phyloP scores from a whole-genome alignment of 2,888 invertebrate species.

The Sipha maydis region DNA sequence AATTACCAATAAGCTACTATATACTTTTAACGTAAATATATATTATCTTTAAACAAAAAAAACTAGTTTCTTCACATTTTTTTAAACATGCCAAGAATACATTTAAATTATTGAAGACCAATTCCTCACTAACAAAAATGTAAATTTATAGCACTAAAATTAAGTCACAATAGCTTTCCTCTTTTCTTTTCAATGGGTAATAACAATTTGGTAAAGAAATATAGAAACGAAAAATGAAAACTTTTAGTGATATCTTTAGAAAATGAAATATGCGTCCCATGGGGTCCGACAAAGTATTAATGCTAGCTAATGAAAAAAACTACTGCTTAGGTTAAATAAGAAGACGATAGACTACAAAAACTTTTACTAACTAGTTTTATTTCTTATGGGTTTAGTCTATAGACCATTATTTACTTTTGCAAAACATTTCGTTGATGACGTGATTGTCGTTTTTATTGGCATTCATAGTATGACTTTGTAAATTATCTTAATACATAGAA shows the following conservation, averaged over 20 bases:
- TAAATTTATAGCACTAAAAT: conserved; percentile 18
- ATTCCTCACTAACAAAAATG: conserved; percentile 6
- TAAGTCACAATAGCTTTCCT: not conserved
- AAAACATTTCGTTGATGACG: not conserved
- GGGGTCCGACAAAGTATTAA: conserved; percentile 33
- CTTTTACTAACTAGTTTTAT: conserved; percentile 35
- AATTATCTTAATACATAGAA: not conserved
- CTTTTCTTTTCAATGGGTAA: not conserved
- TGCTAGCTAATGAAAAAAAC: conserved; percentile 60
- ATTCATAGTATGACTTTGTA: not conserved
- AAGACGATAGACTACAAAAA: conserved; percentile 3
- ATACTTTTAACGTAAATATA: not conserved
- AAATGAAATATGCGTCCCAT: conserved; percentile 56
- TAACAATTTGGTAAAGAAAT: conserved; percentile 33
- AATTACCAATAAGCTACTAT: not conserved
- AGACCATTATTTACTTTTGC: conserved; percentile 21
- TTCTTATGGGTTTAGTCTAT: conserved; percentile 35
- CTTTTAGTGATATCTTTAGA: conserved; percentile 38
- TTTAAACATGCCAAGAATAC: not conserved
- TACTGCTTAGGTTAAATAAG: conserved; percentile 35
- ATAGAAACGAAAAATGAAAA: conserved; percentile 39
- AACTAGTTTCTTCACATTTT: conserved; percentile 1
- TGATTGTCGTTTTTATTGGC: conserved; percentile 25
- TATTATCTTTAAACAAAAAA: not conserved
- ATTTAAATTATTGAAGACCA: not conserved